phyloP scores from a whole-genome alignment of 1,140 invertebrate genomes.

The Piezodorus guildinii region DNA sequence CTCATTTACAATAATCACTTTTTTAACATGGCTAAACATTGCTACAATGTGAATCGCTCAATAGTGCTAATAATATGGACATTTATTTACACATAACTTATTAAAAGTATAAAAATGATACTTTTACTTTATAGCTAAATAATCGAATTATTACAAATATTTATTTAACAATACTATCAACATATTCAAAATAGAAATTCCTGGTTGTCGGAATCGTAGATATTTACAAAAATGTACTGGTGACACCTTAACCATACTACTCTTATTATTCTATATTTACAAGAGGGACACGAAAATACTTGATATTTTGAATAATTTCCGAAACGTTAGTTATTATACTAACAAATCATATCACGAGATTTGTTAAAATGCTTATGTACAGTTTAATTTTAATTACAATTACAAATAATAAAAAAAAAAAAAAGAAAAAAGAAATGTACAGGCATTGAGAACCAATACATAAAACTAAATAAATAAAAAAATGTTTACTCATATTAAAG shows the following conservation, averaged over 20 bases:
- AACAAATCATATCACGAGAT: too few relatives aligned
- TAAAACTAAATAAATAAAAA: background rate
- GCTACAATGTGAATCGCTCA: conserved; percentile 14
- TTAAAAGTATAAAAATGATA: conserved; percentile 17
- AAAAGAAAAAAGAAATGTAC: background rate
- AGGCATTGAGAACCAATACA: background rate
- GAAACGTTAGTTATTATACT: too few relatives aligned
- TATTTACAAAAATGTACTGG: conserved; percentile 5
- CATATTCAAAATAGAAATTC: conserved; percentile 15
- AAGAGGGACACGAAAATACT: background rate
- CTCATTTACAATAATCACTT: conserved; percentile 15
- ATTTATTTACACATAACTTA: conserved; percentile 15
- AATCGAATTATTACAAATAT: background rate
- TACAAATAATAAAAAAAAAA: background rate
- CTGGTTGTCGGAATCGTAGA: background rate
- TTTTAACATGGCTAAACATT: conserved; percentile 22
- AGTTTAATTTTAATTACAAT: conserved; percentile 2
- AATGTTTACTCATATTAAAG: too few relatives aligned
- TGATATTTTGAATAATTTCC: too few relatives aligned
- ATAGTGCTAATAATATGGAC: conserved; percentile 9
- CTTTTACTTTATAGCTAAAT: conserved; percentile 1
- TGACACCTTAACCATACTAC: background rate
- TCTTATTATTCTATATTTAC: background rate
- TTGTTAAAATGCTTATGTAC: background rate
- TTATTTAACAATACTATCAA: conserved; percentile 10